These are phyloP conservation scores for Elgaria multicarinata DNA, from an alignment of 2,113 vertebrate genomes.

Conservation along the genomic window DNA sequence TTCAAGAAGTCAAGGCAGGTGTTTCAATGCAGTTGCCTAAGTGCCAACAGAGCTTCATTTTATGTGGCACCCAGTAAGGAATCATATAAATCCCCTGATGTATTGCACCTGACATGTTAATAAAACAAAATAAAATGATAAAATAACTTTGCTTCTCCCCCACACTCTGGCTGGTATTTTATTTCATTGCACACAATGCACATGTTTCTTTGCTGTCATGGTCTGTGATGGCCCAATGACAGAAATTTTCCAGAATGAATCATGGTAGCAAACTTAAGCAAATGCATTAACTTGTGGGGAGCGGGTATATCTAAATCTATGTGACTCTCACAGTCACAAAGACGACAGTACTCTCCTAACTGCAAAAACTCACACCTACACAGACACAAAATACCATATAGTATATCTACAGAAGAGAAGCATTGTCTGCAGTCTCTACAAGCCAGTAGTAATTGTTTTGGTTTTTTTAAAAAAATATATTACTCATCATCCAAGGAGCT, in stretches of 20 bases:
- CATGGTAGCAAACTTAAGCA: neutral
- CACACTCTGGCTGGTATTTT: neutral
- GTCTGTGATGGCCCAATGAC: neutral
- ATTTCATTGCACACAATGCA: neutral
- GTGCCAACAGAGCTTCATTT: neutral
- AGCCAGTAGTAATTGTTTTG: neutral
- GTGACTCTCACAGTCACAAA: neutral
- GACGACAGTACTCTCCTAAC: neutral
- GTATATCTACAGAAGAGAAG: neutral
- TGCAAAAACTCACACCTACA: neutral
- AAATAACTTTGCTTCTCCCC: neutral
- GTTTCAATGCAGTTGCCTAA: neutral
- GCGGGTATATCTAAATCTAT: too few species aligned
- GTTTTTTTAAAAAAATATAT: neutral
- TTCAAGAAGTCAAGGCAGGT: neutral
- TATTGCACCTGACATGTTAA: neutral
- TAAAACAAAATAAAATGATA: constrained; percentile 20
- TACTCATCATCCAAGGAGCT: neutral
- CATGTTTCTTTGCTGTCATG: neutral
- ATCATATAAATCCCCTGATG: neutral
- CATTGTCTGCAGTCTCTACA: neutral
- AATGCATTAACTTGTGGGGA: neutral
- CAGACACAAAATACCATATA: neutral
- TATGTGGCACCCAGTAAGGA: neutral
- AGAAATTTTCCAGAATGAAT: neutral